phyloP scores from a whole-genome alignment of 2,888 invertebrate species.

The Caenorhabditis uteleia region DNA sequence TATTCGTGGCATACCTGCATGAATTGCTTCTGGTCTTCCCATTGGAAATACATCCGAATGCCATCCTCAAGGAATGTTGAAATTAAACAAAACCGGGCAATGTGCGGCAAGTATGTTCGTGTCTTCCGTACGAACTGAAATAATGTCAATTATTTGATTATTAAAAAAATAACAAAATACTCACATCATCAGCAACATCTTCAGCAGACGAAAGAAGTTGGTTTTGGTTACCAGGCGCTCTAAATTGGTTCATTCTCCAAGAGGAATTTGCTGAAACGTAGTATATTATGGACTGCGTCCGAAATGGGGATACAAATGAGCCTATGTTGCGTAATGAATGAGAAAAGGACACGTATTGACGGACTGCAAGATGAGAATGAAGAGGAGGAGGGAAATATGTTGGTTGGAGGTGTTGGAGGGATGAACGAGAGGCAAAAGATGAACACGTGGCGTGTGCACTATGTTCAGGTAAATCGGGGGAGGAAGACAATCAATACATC shows the following conservation, averaged over 20 bases:
- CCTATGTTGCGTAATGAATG: no score
- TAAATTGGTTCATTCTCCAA: slow-evolving; percentile 54
- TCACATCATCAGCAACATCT: slow-evolving; percentile 66
- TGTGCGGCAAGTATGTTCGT: slow-evolving; percentile 82
- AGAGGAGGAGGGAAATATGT: no score
- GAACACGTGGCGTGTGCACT: slow-evolving; percentile 39
- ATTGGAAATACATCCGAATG: slow-evolving; percentile 96
- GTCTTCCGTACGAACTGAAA: slow-evolving; percentile 69
- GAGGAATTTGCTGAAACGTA: slow-evolving; percentile 2
- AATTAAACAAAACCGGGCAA: slow-evolving; percentile 93
- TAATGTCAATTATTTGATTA: background rate
- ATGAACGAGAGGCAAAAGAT: slow-evolving; percentile 17
- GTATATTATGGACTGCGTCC: no score
- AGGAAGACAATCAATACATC: no score
- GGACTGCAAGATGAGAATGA: background rate
- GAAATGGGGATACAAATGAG: background rate
- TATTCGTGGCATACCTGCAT: slow-evolving; percentile 50
- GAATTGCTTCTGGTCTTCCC: slow-evolving; percentile 71
- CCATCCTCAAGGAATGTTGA: slow-evolving; percentile 99
- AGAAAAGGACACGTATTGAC: no score
- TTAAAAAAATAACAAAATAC: slow-evolving; percentile 17
- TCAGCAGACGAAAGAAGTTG: slow-evolving; percentile 61
- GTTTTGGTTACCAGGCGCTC: slow-evolving; percentile 43
- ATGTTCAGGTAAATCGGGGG: no score
- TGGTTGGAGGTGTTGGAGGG: slow-evolving; percentile 3